Conservation (phyloP, 2,113 vertebrate genomes). For the Indicator indicator region DNA sequence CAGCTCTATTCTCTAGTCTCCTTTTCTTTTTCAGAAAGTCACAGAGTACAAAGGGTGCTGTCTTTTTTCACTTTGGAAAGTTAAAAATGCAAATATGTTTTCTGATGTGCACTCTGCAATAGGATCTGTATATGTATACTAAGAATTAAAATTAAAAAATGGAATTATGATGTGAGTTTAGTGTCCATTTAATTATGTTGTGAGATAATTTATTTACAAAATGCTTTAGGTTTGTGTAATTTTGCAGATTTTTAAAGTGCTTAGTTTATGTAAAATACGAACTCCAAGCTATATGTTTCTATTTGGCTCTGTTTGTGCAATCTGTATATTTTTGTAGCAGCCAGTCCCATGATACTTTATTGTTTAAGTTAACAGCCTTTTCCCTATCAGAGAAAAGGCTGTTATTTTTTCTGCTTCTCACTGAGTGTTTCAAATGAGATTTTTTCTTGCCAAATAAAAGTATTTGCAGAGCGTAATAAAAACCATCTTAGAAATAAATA, state of each 20-base stretch:
- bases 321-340: not conserved
- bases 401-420: not conserved
- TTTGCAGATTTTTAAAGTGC: not conserved
- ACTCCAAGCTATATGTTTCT: not conserved
- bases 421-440: not conserved
- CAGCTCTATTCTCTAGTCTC: not conserved
- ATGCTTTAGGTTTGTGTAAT: not conserved
- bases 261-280: not conserved
- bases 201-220: not conserved
- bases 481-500: not conserved
- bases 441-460: not conserved
- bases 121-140: not conserved
- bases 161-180: accelerated
- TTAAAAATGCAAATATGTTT: not conserved
- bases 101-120: not conserved
- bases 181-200: not conserved
- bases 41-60: not conserved
- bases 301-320: not conserved
- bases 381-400: not conserved
- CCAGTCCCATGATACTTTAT: not conserved
- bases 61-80: not conserved
- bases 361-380: not conserved
- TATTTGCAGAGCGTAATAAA: not conserved
- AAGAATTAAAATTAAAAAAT: not conserved
- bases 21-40: not conserved